Evolutionary conservation across 2,797 vertebrate genomes (phyloP).

Genomic region (Rallus crepitans): DNA sequence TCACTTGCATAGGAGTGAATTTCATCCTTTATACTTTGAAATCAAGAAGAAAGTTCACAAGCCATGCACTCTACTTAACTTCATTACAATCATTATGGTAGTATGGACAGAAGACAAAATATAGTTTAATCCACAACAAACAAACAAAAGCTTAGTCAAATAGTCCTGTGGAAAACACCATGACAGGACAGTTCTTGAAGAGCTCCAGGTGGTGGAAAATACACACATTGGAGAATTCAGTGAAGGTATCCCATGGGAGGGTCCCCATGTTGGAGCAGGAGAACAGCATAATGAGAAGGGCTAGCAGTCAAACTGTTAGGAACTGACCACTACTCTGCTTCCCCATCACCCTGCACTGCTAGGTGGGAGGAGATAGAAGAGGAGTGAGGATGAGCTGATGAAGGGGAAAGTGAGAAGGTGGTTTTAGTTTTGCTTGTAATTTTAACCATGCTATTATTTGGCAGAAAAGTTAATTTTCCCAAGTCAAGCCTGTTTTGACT

Average conservation of each 20-base stretch:
- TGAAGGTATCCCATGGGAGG: background rate
- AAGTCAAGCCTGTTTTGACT: background rate
- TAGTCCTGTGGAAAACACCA: fast-evolving
- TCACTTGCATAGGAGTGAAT: background rate
- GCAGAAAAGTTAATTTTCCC: background rate
- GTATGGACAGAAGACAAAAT: background rate
- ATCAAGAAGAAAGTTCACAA: background rate
- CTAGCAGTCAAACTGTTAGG: background rate
- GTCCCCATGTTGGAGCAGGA: background rate
- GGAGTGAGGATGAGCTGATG: background rate
- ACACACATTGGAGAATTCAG: background rate
- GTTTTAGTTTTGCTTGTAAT: background rate
- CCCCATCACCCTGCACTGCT: fast-evolving
- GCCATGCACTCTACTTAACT: background rate
- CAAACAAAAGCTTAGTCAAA: background rate
- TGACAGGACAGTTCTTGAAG: background rate
- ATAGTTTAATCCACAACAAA: background rate
- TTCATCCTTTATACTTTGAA: background rate
- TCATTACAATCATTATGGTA: background rate
- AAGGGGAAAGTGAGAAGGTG: background rate
- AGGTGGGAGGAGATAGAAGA: background rate
- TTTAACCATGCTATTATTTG: background rate
- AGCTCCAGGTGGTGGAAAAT: background rate
- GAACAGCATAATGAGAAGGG: background rate
- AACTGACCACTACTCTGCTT: background rate